These are phyloP conservation scores for Limnephilus lunatus DNA, from an alignment of 2,888 invertebrate genomes.

Conservation along the genomic window DNA sequence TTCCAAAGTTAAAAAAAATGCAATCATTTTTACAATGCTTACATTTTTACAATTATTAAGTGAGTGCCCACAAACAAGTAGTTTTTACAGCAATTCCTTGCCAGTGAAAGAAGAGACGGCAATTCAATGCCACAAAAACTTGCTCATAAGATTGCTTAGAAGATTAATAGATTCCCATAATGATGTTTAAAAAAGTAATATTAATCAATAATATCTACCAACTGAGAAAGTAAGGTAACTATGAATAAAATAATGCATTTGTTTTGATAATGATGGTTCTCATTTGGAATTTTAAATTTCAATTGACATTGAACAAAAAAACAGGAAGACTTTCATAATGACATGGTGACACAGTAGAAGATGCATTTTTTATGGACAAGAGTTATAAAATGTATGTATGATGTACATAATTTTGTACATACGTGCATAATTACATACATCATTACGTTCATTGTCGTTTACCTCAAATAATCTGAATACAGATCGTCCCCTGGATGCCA, in stretches of 20 bases:
- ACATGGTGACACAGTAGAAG: no score
- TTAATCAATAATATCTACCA: not conserved
- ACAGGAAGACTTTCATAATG: no score
- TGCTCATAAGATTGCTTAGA: no score
- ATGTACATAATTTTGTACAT: no score
- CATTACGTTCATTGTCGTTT: conserved; percentile 22
- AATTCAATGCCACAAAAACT: not conserved
- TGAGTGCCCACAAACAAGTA: no score
- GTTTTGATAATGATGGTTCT: not conserved
- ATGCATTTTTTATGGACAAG: not conserved
- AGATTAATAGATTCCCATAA: no score
- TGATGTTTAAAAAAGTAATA: no score
- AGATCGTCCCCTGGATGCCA: conserved; percentile 92
- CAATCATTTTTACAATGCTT: no score
- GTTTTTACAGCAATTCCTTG: not conserved
- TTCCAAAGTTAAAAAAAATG: no score
- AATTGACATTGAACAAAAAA: not conserved
- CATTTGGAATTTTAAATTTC: not conserved
- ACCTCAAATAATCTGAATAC: conserved; percentile 95
- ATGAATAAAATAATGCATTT: not conserved
- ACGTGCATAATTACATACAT: no score
- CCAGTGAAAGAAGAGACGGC: not conserved
- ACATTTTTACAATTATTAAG: no score
- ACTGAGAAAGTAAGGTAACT: not conserved
- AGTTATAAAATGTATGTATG: no score